A percentile compares a stretch with the other conserved stretches of the same genome.
Conservation (phyloP, 2,888 invertebrate species). For the Amphipyra berbera region DNA sequence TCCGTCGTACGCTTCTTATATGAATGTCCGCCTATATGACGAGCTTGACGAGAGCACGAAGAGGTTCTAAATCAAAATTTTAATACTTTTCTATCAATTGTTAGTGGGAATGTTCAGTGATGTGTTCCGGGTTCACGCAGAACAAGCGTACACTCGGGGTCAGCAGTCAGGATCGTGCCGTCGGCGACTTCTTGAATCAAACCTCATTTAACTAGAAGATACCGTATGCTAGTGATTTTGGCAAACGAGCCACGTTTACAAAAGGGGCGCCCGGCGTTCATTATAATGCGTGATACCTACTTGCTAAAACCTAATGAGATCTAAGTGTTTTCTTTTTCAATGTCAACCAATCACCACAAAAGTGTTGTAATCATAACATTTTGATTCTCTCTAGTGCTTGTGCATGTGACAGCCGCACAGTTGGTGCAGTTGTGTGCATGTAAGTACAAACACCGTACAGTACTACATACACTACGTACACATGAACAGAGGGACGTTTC, state of each 20-base stretch:
- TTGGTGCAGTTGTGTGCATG: conserved; percentile 1
- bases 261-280: no score
- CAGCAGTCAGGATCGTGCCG: not conserved
- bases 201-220: not conserved
- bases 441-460: conserved; percentile 5
- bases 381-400: conserved; percentile 7
- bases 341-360: not conserved
- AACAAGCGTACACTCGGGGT: not conserved
- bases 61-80: conserved; percentile 40
- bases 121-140: conserved; percentile 35
- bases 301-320: not conserved
- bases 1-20: conserved; percentile 1
- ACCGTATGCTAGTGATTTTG: no score
- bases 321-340: conserved; percentile 1
- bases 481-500: conserved; percentile 8
- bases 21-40: conserved; percentile 21
- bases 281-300: not conserved
- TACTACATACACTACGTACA: not conserved
- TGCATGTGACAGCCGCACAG: conserved; percentile 7
- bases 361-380: conserved; percentile 17
- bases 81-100: conserved; percentile 45
- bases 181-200: not conserved
- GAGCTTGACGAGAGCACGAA: conserved; percentile 29
- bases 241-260: no score
- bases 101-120: conserved; percentile 13